Evolutionary conservation across 2,888 invertebrate species (phyloP), one percentile per base, ranked within the genome.

Genomic region (Oithona nana): DNA sequence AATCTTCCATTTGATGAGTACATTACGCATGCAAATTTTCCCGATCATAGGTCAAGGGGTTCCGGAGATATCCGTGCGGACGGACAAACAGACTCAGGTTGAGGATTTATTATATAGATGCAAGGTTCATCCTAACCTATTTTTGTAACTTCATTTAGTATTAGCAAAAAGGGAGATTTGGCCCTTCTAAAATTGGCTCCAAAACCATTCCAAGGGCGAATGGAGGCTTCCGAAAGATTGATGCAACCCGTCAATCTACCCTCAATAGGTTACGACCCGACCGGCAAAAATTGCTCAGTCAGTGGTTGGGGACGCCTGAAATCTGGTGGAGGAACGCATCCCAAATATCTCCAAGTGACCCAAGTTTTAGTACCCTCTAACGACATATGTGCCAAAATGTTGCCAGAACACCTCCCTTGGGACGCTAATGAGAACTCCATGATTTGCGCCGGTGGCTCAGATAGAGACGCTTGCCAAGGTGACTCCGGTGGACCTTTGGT

Each of bases 251-350:
- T 54, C 24, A 26, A 20, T 16, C 26, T 54, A 11, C 24, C 54
- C 16, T 13, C 20, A 20, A 3, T 2, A 54, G 54, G 26, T 11
- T 54, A 24, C 26, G 54, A 54, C 26, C 54, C 54, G 16, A 24
- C 54, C 11, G 54, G 54, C 54, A 3, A 26, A 24, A 16, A 16
- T 69, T 81, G 82, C 65, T 74, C 88, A 28, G 79, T 80, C 49
- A 75, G 81, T 52, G 79, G 77, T 3, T 82, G 79, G 2, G 83
- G 83, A 16, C 86, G 79, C 71, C 75, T 89, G 64, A 84, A 87
- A 70, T 89, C 89, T 56, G 92, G 94, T 73, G 54, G 26, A 54
- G 3, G 3, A 3, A 54, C 2, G 6, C 24, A 54, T 54, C 54
- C 54, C 26, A 13, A 54, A 20, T 16, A 16, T 54, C 54, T 54